Evolutionary conservation across 1,140 invertebrate genomes (phyloP).

Genomic region (Venturia canescens): DNA sequence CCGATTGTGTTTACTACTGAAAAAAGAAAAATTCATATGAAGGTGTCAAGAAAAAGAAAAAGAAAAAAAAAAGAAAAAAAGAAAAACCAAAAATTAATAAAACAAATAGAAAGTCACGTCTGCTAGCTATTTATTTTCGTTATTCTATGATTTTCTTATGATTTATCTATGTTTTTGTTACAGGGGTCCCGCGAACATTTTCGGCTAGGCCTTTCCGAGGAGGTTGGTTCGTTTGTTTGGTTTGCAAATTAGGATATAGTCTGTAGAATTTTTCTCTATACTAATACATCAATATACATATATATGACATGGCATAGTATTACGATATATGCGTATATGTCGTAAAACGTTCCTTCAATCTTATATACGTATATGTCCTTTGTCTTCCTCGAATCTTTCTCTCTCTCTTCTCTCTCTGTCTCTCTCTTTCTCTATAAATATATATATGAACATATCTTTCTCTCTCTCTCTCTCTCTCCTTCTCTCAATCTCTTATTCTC

Average conservation of each 20-base stretch:
- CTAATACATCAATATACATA: slow-evolving; percentile 48
- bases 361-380: slow-evolving; percentile 55
- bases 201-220: slow-evolving; percentile 75
- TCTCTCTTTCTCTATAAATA: slow-evolving; percentile 49
- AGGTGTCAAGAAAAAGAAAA: too few relatives aligned
- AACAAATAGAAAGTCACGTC: slow-evolving; percentile 45
- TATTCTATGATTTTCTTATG: slow-evolving; percentile 71
- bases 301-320: slow-evolving; percentile 12
- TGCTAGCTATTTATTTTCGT: slow-evolving; percentile 61
- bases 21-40: too few relatives aligned
- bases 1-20: neutral
- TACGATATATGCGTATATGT: slow-evolving; percentile 10
- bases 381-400: slow-evolving; percentile 25
- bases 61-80: neutral
- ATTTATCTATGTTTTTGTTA: slow-evolving; percentile 76
- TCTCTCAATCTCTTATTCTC: slow-evolving; percentile 45
- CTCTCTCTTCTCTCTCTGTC: slow-evolving; percentile 49
- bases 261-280: slow-evolving; percentile 62
- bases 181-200: slow-evolving; percentile 75
- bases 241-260: slow-evolving; percentile 72
- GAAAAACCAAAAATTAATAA: neutral
- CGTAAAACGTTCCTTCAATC: slow-evolving; percentile 38
- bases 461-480: slow-evolving; percentile 48
- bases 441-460: too few relatives aligned
- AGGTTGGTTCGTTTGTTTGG: slow-evolving; percentile 75